These are phyloP conservation scores for Lepus oiostolus DNA, from an alignment of 2,797 vertebrate species.

Conservation along the genomic window DNA sequence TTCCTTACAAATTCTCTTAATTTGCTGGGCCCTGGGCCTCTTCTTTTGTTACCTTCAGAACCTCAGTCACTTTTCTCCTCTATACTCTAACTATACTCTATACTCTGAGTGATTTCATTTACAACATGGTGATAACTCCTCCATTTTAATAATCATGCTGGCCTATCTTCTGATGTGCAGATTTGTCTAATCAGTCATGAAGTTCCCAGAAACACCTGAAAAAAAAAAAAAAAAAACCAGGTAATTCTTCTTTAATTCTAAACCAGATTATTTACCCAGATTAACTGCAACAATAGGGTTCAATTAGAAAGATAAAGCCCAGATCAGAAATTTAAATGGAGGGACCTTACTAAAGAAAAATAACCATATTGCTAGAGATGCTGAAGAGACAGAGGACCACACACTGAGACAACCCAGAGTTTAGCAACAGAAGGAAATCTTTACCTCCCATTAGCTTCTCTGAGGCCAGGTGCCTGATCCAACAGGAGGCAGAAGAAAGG, in stretches of 20 bases:
- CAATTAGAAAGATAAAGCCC: not conserved
- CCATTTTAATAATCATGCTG: not conserved
- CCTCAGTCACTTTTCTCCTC: not conserved
- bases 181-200: not conserved
- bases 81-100: not conserved
- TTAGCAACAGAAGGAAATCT: not conserved
- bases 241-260: not conserved
- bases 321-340: not conserved
- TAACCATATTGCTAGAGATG: not conserved
- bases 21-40: not conserved
- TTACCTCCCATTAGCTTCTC: not conserved
- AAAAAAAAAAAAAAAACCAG: not conserved
- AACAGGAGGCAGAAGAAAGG: not conserved
- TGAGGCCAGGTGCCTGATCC: not conserved
- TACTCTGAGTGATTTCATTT: not conserved
- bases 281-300: not conserved
- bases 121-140: not conserved
- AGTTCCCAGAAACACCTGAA: not conserved
- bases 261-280: not conserved
- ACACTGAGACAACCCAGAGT: not conserved
- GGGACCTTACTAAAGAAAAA: not conserved
- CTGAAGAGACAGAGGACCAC: not conserved
- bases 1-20: not conserved
- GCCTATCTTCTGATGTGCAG: not conserved
- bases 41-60: not conserved